Conservation (phyloP, 1,140 invertebrate species). For the Pomphorhynchus laevis region DNA sequence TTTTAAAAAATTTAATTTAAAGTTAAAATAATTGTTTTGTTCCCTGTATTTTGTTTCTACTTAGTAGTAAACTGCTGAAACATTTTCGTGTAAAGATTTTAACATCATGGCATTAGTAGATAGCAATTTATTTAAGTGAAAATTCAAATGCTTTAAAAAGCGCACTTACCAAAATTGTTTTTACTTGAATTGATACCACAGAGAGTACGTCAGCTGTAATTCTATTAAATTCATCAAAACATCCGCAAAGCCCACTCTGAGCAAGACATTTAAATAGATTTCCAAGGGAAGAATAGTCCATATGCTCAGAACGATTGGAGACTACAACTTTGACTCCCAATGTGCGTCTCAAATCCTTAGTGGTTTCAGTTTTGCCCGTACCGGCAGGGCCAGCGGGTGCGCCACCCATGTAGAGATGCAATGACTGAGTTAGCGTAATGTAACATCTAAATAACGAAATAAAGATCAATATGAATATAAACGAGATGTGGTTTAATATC, state of each 20-base stretch:
- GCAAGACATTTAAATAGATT: slow-evolving; percentile 39
- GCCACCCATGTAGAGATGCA: slow-evolving; percentile 35
- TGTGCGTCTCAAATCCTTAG: slow-evolving; percentile 54
- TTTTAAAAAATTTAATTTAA: too few species aligned
- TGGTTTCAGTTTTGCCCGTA: slow-evolving; percentile 19
- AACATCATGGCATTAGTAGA: too few species aligned
- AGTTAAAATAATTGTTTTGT: too few species aligned
- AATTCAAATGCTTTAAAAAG: slow-evolving; percentile 14
- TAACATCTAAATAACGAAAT: slow-evolving; percentile 14
- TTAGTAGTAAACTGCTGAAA: too few species aligned
- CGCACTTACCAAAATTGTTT: slow-evolving; percentile 13
- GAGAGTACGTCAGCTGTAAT: slow-evolving; percentile 52
- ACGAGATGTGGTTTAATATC: too few species aligned
- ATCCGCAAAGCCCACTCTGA: slow-evolving; percentile 37
- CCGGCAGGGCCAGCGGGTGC: slow-evolving; percentile 19
- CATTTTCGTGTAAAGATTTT: too few species aligned
- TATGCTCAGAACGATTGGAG: slow-evolving; percentile 11
- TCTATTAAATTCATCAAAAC: slow-evolving; percentile 29
- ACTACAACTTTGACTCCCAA: slow-evolving; percentile 27
- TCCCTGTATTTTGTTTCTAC: too few species aligned
- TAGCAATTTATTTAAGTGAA: too few species aligned
- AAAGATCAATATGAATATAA: too few species aligned
- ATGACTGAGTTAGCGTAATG: slow-evolving; percentile 28
- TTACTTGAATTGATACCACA: slow-evolving; percentile 24
- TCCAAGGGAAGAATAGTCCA: slow-evolving; percentile 21